Conservation (phyloP, 2,113 vertebrate species). For the Fregetta grallaria region DNA sequence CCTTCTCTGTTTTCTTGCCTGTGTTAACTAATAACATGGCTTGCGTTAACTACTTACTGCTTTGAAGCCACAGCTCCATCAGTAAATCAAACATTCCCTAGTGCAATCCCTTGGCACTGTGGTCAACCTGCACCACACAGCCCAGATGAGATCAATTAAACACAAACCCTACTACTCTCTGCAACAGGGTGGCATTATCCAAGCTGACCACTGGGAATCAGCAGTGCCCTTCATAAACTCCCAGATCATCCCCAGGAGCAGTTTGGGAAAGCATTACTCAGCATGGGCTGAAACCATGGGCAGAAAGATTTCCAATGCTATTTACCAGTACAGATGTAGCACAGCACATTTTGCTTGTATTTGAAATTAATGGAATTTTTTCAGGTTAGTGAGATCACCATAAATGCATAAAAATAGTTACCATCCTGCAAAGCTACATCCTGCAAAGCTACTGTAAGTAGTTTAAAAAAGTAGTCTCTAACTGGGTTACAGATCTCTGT, state of each 20-base stretch:
- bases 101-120: not conserved
- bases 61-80: not conserved
- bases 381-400: not conserved
- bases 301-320: not conserved
- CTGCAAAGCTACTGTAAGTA: not conserved
- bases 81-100: not conserved
- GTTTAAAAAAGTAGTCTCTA: not conserved
- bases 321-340: not conserved
- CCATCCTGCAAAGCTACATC: not conserved
- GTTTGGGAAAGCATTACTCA: not conserved
- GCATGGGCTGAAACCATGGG: not conserved
- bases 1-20: not conserved
- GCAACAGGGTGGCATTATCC: not conserved
- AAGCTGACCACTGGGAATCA: not conserved
- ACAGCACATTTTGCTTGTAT: not conserved
- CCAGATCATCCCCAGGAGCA: not conserved
- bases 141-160: not conserved
- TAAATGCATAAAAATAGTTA: not conserved
- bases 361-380: not conserved
- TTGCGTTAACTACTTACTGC: not conserved
- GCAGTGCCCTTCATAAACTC: not conserved
- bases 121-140: not conserved
- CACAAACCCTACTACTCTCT: not conserved
- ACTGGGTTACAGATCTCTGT: not conserved
- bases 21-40: not conserved